Base-by-base conservation (phyloP, 2,113 vertebrate genomes). In the Cyanoderma ruficeps region DNA sequence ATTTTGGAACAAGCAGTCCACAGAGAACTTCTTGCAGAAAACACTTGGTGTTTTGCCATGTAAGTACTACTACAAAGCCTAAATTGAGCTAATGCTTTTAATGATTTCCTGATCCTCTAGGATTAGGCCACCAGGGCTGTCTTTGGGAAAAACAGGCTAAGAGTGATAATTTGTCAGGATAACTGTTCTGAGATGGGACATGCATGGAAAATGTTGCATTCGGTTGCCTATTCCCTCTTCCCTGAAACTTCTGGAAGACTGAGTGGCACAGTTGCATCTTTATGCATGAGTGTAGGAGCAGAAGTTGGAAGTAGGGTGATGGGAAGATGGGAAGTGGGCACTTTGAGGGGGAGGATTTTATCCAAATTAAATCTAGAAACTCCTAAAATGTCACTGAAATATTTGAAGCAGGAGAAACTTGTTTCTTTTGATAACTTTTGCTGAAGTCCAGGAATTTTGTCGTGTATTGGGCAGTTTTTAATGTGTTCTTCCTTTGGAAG, bases 31-130 rank as follows among this genome's bases (percentile, higher is more conserved):
- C 7, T 35, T 60, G 24, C 57, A 77, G 31, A 55, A 56, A 76
- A 11, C 39, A 4, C 2, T 13, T 10, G 9, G 1, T 33, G 14
- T 56, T 84, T 70, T 65, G 21, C 19, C 8, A 4, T 31, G 0
- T 5, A 16, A 25, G 9, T 67, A 3, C 20, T 74, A 1, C 18
- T 30, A 0, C 25, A 23, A 78, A 50, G 9, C 41, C 42, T 53
- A n/a, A n/a, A 44, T 8, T 55, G 15, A 68, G 6, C 17, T 65
- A 31, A 15, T n/a, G 21, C 14, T 42, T 88, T 56, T 31, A 23
- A 72, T 56, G 37, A 15, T 2, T 53, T 69, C 28, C 5, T 17
- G 2, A 25, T 83, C 14, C 9, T 72, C 39, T 76, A 27, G n/a
- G 57, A 75, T 72, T 49, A 27, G 37, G 35, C 23, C 42, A 14